A percentile compares a stretch with the other conserved stretches of the same genome.
phyloP scores from a whole-genome alignment of 1,140 invertebrate species.

The Schlechtendalia chinensis region DNA sequence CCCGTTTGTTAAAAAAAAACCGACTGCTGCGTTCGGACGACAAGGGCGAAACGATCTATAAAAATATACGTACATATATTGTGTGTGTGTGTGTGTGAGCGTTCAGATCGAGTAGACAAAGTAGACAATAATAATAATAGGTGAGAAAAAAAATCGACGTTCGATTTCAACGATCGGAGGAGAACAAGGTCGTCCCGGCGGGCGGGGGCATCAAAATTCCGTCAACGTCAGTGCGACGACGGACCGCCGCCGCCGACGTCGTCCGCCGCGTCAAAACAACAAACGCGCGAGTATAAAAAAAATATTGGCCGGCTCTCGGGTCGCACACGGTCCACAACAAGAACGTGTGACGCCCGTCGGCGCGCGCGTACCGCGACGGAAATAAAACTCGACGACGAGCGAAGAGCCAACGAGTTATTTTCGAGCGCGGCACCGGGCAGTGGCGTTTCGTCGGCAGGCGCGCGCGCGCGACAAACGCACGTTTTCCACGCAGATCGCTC shows the following conservation, averaged over 20 bases:
- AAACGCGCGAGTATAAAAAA: neutral
- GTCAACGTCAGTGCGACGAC: neutral
- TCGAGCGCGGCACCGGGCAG: neutral
- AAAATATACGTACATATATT: too few species aligned
- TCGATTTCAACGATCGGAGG: constrained; percentile 15
- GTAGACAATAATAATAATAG: too few species aligned
- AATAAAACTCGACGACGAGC: neutral
- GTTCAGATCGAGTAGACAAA: too few species aligned
- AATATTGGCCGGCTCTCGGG: neutral
- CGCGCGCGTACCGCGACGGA: too few species aligned
- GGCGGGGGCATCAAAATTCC: too few species aligned
- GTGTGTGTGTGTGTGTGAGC: too few species aligned
- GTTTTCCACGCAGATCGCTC: neutral
- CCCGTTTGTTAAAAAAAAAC: too few species aligned
- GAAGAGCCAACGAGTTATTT: constrained; percentile 24
- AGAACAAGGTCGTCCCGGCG: too few species aligned
- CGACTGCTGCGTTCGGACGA: too few species aligned
- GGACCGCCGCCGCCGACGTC: constrained; percentile 22
- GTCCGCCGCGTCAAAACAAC: neutral
- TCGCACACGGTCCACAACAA: neutral
- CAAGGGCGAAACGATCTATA: too few species aligned
- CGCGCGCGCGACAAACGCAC: neutral
- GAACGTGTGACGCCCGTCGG: neutral
- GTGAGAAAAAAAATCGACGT: too few species aligned
- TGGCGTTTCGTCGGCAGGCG: constrained; percentile 5